Evolutionary conservation across 2,888 invertebrate species (phyloP).

Genomic region (Cataglyphis livida): DNA sequence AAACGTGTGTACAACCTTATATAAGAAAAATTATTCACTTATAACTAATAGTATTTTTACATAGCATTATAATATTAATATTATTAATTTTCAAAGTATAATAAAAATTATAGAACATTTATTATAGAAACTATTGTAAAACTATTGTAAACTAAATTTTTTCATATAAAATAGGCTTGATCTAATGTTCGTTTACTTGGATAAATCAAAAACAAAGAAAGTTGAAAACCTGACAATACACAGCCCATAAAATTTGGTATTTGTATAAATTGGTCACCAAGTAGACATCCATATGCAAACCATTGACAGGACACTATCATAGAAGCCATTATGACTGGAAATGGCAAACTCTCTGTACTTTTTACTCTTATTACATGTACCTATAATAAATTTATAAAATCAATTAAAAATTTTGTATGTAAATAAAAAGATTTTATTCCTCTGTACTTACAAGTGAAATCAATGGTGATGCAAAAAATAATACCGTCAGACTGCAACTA

Average conservation of each 20-base stretch:
- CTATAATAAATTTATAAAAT: conserved; percentile 80
- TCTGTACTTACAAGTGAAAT: conserved; percentile 89
- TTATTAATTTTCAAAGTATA: not conserved
- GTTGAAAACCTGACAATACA: conserved; percentile 90
- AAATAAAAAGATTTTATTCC: not conserved
- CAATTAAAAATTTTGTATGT: not conserved
- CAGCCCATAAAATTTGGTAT: conserved; percentile 93
- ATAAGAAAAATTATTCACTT: not conserved
- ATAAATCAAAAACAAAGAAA: conserved; percentile 92
- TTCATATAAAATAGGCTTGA: conserved; percentile 78
- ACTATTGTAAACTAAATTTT: not conserved
- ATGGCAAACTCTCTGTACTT: conserved; percentile 94
- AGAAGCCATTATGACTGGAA: conserved; percentile 94
- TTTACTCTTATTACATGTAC: conserved; percentile 92
- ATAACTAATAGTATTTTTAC: not conserved
- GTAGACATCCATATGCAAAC: conserved; percentile 93
- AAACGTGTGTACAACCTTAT: not conserved
- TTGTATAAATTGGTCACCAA: conserved; percentile 92
- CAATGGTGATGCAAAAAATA: conserved; percentile 94
- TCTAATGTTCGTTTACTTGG: conserved; percentile 85
- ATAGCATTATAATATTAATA: not conserved
- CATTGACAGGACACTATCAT: conserved; percentile 94
- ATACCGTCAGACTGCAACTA: conserved; percentile 91
- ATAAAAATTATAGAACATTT: too few relatives aligned
- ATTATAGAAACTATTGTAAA: not conserved